phyloP scores from a whole-genome alignment of 2,113 vertebrate genomes.

The Erpornis zantholeuca region DNA sequence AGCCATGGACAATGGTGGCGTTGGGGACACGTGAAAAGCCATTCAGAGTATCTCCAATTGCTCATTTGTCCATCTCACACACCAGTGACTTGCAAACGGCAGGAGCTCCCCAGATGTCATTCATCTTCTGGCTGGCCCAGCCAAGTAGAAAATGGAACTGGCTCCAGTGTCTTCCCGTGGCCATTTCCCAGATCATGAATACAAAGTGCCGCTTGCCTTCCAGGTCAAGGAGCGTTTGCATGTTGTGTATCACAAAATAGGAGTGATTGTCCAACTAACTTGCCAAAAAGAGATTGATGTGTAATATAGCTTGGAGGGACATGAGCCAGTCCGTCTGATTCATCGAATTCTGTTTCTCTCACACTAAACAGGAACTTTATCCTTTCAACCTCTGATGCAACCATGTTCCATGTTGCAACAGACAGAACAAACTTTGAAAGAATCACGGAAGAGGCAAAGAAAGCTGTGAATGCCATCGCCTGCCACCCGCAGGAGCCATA shows the following conservation, averaged over 20 bases:
- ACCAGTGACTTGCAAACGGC: neutral
- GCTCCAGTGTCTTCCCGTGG: neutral
- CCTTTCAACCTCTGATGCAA: constrained; percentile 79
- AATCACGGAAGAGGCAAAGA: constrained; percentile 74
- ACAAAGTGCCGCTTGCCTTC: constrained; percentile 32
- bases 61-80: constrained; percentile 12
- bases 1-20: neutral
- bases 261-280: neutral
- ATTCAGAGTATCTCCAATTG: neutral
- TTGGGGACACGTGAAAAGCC: neutral
- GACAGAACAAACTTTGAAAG: constrained; percentile 63
- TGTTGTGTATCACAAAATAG: neutral
- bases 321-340: neutral
- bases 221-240: neutral
- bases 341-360: constrained; percentile 34
- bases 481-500: constrained; percentile 82
- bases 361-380: constrained; percentile 84
- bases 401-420: constrained; percentile 75
- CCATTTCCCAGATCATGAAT: neutral
- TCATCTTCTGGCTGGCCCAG: neutral
- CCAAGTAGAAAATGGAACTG: constrained; percentile 32
- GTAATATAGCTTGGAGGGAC: neutral
- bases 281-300: constrained; percentile 20
- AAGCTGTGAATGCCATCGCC: constrained; percentile 77
- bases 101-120: neutral